Percentiles rank a stretch among this genome's conserved stretches.
phyloP scores from a whole-genome alignment of 2,888 invertebrate genomes.

The Andricus curvator region DNA sequence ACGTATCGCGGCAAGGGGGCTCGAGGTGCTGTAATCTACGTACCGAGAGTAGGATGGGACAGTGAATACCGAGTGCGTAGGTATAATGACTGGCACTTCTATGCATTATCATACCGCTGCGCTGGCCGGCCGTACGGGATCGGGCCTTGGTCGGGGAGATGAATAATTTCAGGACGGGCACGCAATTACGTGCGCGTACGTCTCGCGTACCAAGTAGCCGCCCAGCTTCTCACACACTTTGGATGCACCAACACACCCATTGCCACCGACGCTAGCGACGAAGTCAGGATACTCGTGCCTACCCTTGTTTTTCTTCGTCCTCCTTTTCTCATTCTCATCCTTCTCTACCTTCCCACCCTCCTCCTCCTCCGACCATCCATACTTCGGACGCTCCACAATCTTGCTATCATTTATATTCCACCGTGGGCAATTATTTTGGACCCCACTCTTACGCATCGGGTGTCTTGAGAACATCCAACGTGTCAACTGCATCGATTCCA shows the following conservation, averaged over 20 bases:
- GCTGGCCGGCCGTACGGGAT: constrained; percentile 67
- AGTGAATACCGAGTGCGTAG: constrained; percentile 44
- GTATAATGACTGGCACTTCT: constrained; percentile 78
- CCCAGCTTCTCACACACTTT: constrained; percentile 56
- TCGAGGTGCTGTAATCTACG: constrained; percentile 71
- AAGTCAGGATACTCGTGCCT: constrained; percentile 43
- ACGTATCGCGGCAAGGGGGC: constrained; percentile 40
- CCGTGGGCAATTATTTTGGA: constrained; percentile 73
- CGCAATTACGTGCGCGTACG: constrained; percentile 77
- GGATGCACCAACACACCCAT: constrained; percentile 47
- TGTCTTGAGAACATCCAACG: constrained; percentile 42
- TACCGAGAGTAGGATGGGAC: constrained; percentile 49
- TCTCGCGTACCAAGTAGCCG: constrained; percentile 78
- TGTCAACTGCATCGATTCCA: constrained; percentile 22
- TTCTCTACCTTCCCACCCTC: constrained; percentile 36
- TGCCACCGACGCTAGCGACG: constrained; percentile 60
- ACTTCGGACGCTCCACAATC: constrained; percentile 64
- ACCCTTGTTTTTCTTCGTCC: constrained; percentile 32
- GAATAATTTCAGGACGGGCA: constrained; percentile 78
- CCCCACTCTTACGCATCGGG: constrained; percentile 48
- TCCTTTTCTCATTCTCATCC: constrained; percentile 49
- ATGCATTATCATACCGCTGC: constrained; percentile 76
- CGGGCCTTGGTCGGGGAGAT: constrained; percentile 72
- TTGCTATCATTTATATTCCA: constrained; percentile 74
- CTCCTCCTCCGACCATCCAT: constrained; percentile 34